Conservation (phyloP, 1,140 invertebrate genomes). For the Bacillus rossius region DNA sequence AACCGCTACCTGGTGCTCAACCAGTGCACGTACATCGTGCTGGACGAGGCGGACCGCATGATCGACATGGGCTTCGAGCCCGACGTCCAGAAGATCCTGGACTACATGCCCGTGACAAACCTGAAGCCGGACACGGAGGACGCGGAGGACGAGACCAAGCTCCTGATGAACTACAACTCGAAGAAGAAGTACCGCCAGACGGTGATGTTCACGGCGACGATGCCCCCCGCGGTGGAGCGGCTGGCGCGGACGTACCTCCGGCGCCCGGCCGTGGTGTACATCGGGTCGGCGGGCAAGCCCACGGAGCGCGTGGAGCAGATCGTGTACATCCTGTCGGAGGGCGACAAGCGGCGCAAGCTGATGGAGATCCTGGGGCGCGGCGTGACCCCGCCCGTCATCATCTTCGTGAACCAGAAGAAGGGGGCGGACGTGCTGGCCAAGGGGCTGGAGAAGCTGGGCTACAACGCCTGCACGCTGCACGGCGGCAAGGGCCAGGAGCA, state of each 20-base stretch:
- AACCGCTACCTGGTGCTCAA: slow-evolving; percentile 96
- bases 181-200: slow-evolving; percentile 98
- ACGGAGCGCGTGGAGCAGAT: slow-evolving; percentile 98
- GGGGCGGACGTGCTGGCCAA: slow-evolving; percentile 97
- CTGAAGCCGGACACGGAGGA: slow-evolving; percentile 98
- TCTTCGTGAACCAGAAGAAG: slow-evolving; percentile 99
- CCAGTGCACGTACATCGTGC: slow-evolving; percentile 92
- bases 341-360: slow-evolving; percentile 87
- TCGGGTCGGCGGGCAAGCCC: slow-evolving; percentile 97
- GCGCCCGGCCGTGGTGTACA: slow-evolving; percentile 96
- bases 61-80: slow-evolving; percentile 99
- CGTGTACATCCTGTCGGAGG: slow-evolving; percentile 91
- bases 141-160: slow-evolving; percentile 89
- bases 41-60: slow-evolving; percentile 97
- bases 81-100: slow-evolving; percentile 96
- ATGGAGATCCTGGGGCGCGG: slow-evolving; percentile 81
- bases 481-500: slow-evolving; percentile 99
- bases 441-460: slow-evolving; percentile 94
- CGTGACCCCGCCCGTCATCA: slow-evolving; percentile 95
- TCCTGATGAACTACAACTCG: slow-evolving; percentile 92
- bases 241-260: slow-evolving; percentile 92
- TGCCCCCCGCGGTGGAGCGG: slow-evolving; percentile 96
- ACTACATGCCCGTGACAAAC: slow-evolving; percentile 98
- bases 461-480: slow-evolving; percentile 94
- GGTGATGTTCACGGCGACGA: slow-evolving; percentile 99